Evolutionary conservation across 2,888 invertebrate genomes (phyloP).

Genomic region (Ptilodon capucinus): DNA sequence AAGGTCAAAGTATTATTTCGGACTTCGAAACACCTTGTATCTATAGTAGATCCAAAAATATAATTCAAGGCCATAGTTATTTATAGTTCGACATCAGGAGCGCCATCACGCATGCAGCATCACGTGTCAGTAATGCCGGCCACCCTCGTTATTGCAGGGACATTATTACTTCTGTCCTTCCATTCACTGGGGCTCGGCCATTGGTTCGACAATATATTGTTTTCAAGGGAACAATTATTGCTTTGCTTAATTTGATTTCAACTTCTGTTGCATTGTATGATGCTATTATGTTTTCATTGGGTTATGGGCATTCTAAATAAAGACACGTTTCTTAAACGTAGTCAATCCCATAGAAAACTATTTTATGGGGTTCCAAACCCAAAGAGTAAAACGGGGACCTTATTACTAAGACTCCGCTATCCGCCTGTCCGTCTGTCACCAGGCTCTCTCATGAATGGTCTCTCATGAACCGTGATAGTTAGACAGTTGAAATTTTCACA

Average conservation of each 20-base stretch:
- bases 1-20: too few relatives aligned
- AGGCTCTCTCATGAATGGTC: too few relatives aligned
- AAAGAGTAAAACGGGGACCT: too few relatives aligned
- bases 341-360: too few relatives aligned
- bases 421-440: too few relatives aligned
- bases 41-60: background rate
- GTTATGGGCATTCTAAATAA: too few relatives aligned
- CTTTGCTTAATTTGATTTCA: background rate
- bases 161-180: background rate
- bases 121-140: background rate
- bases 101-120: background rate
- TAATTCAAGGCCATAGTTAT: background rate
- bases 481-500: too few relatives aligned
- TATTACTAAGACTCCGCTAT: too few relatives aligned
- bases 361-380: too few relatives aligned
- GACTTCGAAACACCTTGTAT: background rate
- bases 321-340: too few relatives aligned
- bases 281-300: too few relatives aligned
- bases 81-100: background rate
- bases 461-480: too few relatives aligned
- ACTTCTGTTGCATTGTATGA: background rate
- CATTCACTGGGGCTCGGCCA: background rate
- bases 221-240: background rate
- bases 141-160: slow-evolving; percentile 1
- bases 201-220: background rate